These are phyloP conservation scores for Macrosiphum euphorbiae DNA, from an alignment of 2,888 invertebrate species.

Conservation along the genomic window DNA sequence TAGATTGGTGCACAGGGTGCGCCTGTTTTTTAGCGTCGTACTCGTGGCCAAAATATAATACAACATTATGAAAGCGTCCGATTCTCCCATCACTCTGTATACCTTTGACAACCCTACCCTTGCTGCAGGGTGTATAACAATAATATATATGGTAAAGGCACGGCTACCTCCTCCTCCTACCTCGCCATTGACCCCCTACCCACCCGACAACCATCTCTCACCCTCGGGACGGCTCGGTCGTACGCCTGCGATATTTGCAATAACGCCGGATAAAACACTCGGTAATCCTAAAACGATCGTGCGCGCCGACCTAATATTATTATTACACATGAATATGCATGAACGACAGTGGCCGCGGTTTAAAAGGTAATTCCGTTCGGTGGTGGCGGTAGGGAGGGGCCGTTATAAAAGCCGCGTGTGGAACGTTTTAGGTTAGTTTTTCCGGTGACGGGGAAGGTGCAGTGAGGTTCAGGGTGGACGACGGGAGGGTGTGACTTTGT, in stretches of 20 bases:
- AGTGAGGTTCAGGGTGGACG: no score
- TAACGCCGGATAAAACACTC: conserved; percentile 7
- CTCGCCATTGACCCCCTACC: background rate
- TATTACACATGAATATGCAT: conserved; percentile 48
- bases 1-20: background rate
- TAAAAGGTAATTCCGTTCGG: conserved; percentile 37
- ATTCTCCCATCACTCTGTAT: background rate
- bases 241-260: background rate
- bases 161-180: background rate
- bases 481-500: background rate
- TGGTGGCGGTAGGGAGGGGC: no score
- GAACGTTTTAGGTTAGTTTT: conserved; percentile 6
- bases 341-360: conserved; percentile 2
- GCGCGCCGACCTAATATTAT: conserved; percentile 24
- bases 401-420: background rate
- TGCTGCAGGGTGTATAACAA: background rate
- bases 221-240: background rate
- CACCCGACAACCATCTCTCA: background rate
- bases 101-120: background rate
- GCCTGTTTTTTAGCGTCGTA: background rate
- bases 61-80: background rate
- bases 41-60: background rate
- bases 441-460: background rate
- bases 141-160: background rate
- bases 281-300: conserved; percentile 23